These are phyloP conservation scores for Apostichopus californicus DNA, from an alignment of 35 echinoderm and acorn worm species.

Conservation along the genomic window DNA sequence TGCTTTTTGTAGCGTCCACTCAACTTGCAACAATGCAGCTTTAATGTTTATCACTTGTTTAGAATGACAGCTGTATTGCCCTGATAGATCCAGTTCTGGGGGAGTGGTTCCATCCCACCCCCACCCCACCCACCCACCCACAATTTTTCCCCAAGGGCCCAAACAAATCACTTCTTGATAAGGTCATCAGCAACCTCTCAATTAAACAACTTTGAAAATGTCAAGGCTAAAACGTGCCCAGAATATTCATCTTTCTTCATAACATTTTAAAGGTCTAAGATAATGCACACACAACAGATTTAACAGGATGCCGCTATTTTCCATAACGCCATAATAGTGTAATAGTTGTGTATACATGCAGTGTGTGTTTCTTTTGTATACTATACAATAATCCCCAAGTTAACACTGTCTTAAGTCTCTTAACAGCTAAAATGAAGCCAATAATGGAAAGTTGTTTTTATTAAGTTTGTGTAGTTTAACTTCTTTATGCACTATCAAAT, in stretches of 20 bases:
- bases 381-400: too few relatives aligned
- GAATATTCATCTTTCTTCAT: background rate
- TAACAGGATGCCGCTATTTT: too few relatives aligned
- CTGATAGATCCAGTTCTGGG: background rate
- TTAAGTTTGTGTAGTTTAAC: too few relatives aligned
- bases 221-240: background rate
- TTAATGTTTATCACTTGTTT: background rate
- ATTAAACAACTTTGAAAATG: background rate
- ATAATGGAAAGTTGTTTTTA: too few relatives aligned
- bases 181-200: background rate
- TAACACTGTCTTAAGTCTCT: too few relatives aligned
- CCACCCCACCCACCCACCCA: background rate
- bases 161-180: background rate
- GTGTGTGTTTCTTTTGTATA: too few relatives aligned
- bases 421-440: too few relatives aligned
- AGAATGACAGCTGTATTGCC: background rate
- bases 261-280: background rate
- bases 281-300: too few relatives aligned
- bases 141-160: background rate
- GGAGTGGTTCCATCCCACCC: background rate
- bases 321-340: too few relatives aligned
- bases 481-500: too few relatives aligned
- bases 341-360: too few relatives aligned
- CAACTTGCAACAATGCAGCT: background rate
- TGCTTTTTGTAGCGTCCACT: background rate